phyloP scores from a whole-genome alignment of 2,888 invertebrate species.

The Poecilobothrus nobilitatus region DNA sequence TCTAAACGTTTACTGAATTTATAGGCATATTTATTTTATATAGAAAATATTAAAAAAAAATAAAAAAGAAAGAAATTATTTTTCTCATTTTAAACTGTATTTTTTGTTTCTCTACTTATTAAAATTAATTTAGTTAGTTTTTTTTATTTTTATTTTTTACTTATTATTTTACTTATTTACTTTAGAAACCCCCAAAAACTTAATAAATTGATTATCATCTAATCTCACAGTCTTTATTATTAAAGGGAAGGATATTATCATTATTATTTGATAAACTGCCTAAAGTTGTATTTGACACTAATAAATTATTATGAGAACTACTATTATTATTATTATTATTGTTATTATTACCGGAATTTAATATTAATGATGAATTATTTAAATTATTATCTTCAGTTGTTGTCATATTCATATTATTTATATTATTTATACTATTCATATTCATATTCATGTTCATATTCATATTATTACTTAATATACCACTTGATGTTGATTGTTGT shows the following conservation, averaged over 20 bases:
- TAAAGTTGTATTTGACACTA: not conserved
- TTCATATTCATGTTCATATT: slow-evolving; percentile 21
- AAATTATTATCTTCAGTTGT: not conserved
- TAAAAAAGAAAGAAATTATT: too few species aligned
- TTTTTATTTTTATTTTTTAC: not conserved
- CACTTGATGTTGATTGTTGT: slow-evolving; percentile 25
- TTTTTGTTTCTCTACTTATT: too few species aligned
- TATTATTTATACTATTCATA: not conserved
- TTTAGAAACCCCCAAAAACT: not conserved
- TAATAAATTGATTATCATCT: slow-evolving; percentile 58
- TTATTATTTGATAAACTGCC: slow-evolving; percentile 19
- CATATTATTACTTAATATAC: slow-evolving; percentile 16
- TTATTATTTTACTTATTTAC: not conserved
- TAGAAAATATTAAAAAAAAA: too few species aligned
- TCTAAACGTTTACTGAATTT: too few species aligned
- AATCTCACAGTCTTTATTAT: slow-evolving; percentile 79
- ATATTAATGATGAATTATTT: not conserved
- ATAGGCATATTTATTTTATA: too few species aligned
- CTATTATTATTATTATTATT: slow-evolving; percentile 10
- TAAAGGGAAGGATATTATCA: slow-evolving; percentile 50
- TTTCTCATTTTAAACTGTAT: too few species aligned
- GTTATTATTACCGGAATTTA: slow-evolving; percentile 18
- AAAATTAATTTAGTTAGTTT: too few species aligned
- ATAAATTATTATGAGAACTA: slow-evolving; percentile 1
- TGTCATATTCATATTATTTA: not conserved